Evolutionary conservation across 37 sponge, comb jelly and placozoan genomes (phyloP).

Genomic region (Dysidea cf. avara): DNA sequence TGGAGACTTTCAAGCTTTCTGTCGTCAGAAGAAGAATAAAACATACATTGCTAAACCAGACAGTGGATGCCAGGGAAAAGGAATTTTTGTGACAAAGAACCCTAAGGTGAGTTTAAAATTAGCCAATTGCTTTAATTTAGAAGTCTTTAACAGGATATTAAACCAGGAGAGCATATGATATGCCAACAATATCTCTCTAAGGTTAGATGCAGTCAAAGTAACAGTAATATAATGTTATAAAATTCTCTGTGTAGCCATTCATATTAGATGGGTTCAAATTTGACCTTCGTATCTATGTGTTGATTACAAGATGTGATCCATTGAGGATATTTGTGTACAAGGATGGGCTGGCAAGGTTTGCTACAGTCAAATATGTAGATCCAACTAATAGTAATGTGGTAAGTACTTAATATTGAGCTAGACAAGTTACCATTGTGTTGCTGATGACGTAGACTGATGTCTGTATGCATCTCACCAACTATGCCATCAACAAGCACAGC

Average conservation of each 20-base stretch:
- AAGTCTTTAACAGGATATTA: conserved; percentile 57
- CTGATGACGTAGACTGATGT: conserved; percentile 63
- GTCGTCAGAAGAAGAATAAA: conserved; percentile 80
- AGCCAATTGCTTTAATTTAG: background rate
- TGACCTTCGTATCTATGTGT: conserved; percentile 94
- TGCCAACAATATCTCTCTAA: conserved; percentile 93
- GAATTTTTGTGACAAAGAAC: conserved; percentile 87
- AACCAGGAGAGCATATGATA: conserved; percentile 83
- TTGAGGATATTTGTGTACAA: conserved; percentile 90
- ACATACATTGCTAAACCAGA: conserved; percentile 96
- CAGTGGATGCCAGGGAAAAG: conserved; percentile 93
- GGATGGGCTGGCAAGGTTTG: conserved; percentile 95
- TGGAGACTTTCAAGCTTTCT: conserved; percentile 88
- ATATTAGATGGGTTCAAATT: conserved; percentile 95
- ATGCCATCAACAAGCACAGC: conserved; percentile 97
- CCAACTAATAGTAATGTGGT: conserved; percentile 87
- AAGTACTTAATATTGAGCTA: background rate
- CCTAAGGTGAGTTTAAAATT: conserved; percentile 54
- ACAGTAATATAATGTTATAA: background rate
- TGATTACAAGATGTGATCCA: conserved; percentile 97
- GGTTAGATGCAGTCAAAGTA: conserved; percentile 27
- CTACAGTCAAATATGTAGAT: conserved; percentile 80
- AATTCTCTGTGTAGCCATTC: conserved; percentile 79
- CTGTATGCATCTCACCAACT: conserved; percentile 98
- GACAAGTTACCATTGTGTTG: background rate